Base-by-base conservation (phyloP, 1,140 invertebrate genomes). In the Drosophila ercepeae region DNA sequence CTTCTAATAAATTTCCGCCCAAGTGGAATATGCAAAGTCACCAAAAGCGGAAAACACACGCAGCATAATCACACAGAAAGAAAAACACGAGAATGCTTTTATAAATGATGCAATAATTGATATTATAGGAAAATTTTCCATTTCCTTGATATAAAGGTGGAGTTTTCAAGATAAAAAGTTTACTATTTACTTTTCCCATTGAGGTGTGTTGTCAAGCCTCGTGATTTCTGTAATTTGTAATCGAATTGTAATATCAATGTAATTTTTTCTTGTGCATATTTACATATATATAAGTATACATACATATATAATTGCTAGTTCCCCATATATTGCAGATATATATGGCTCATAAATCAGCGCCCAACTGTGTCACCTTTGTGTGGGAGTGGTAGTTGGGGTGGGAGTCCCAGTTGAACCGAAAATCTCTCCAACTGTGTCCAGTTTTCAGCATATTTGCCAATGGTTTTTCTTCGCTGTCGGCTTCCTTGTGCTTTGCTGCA, bases 11-110 rank as follows among this genome's bases (percentile, higher is more conserved):
- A 84, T 84, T 84, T 77, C 41, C 55, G 53, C 39, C 59, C 53
- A 58, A 63, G 36, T 54, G 44, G 83, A 76, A 79, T 75, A 86
- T 84, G 81, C 81, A 86, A 81, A 84, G 72, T 84, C 81, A 84
- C 50, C 45, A 55, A 73, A 59, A 65, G 39, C 60, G 61, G 23
- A 67, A 52, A 45, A 67, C 32, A 69, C 63, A 70, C 51, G 63
- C 67, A 68, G 63, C 29, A 61, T 11, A 21, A 1, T n/a, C 9
- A 42, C 46, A 63, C 63, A 9, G 25, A 0, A 7, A 29, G 32
- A 61, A 41, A 27, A 64, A 14, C 34, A 6, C 6, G 6, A 27
- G 2, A 39, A n/a, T n/a, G n/a, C n/a, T n/a, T n/a, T n/a, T n/a
- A n/a, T 2, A 39, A 39, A 39, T 36, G 34, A 29, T 32, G 9